phyloP scores from a whole-genome alignment of 2,113 vertebrate species.

The Lepus timidus region DNA sequence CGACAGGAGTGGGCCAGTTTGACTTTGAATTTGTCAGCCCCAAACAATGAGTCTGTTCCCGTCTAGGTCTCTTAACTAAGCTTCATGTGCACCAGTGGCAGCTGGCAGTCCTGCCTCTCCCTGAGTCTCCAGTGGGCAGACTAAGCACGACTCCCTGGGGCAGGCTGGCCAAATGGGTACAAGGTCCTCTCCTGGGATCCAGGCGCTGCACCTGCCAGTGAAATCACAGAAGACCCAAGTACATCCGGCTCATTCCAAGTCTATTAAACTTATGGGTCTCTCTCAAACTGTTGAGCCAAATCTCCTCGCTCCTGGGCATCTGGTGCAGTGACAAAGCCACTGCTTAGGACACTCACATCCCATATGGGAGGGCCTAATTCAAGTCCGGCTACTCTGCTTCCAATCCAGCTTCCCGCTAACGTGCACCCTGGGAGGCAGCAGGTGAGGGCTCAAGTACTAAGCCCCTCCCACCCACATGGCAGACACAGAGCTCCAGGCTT shows the following conservation, averaged over 20 bases:
- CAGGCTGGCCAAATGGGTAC: not conserved
- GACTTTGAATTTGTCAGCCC: not conserved
- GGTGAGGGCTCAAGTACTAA: no score
- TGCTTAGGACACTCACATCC: no score
- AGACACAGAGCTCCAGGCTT: no score
- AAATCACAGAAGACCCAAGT: not conserved
- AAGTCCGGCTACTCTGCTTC: no score
- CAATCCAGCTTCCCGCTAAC: no score
- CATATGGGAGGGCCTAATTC: no score
- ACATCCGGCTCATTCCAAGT: not conserved
- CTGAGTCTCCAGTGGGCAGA: not conserved
- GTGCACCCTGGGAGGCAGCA: no score
- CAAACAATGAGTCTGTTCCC: not conserved
- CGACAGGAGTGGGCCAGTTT: not conserved
- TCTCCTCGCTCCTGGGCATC: not conserved
- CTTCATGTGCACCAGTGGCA: not conserved
- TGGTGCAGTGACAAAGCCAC: no score
- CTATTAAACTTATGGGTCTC: not conserved
- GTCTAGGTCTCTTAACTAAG: not conserved
- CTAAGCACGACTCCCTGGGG: not conserved
- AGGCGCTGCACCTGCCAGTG: not conserved
- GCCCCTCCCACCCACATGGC: no score
- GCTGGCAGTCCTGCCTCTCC: not conserved
- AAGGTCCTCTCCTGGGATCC: not conserved
- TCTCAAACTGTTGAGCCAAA: not conserved